Evolutionary conservation across 2,113 vertebrate species (phyloP).

Genomic region (Muntiacus reevesi): DNA sequence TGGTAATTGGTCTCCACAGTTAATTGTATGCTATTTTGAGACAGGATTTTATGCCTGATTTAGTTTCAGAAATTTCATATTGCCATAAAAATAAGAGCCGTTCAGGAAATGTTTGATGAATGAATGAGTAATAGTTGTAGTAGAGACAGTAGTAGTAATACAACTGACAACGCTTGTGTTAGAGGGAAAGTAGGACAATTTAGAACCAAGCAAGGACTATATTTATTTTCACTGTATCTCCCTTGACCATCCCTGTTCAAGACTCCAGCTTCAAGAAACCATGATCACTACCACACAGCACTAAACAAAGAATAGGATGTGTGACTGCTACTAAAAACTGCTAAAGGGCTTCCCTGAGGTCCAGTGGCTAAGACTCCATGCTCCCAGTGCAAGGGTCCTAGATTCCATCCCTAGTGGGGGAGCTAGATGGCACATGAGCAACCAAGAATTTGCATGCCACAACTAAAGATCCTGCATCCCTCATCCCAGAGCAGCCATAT

Average conservation of each 20-base stretch:
- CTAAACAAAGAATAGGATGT: background rate
- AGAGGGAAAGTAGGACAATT: background rate
- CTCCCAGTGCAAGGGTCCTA: background rate
- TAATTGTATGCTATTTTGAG: background rate
- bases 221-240: background rate
- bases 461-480: background rate
- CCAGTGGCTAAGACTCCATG: background rate
- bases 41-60: background rate
- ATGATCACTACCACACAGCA: background rate
- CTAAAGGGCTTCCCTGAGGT: background rate
- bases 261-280: background rate
- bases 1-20: background rate
- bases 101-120: background rate
- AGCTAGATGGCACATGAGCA: background rate
- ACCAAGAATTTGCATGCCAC: background rate
- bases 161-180: background rate
- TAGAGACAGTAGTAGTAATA: background rate
- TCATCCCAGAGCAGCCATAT: background rate
- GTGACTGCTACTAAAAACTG: background rate
- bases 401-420: background rate
- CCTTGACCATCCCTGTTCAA: background rate
- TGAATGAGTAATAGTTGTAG: background rate
- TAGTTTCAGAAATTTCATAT: background rate
- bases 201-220: background rate
- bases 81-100: background rate